Evolutionary conservation across 2,797 vertebrate genomes (phyloP).

Genomic region (Amazona finschi): DNA sequence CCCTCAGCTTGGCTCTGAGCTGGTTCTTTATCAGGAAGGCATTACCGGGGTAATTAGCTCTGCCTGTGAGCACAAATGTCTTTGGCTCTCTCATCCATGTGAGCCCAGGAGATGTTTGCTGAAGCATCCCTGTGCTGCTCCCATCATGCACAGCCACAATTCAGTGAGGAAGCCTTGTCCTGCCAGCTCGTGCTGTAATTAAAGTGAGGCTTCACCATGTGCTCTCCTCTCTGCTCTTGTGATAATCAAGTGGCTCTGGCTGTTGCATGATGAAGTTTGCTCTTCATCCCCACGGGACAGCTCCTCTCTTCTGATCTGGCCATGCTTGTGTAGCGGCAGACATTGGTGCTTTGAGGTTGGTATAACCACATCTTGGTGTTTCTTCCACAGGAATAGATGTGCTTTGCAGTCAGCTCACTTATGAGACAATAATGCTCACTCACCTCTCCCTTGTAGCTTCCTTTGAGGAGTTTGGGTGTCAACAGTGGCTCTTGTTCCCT

Average conservation of each 20-base stretch:
- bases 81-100: not conserved
- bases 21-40: conserved; percentile 19
- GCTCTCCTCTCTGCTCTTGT: not conserved
- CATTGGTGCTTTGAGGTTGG: not conserved
- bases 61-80: conserved; percentile 15
- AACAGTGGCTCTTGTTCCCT: not conserved
- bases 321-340: not conserved
- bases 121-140: not conserved
- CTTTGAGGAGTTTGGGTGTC: not conserved
- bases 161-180: not conserved
- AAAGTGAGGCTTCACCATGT: not conserved
- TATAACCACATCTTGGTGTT: not conserved
- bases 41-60: conserved; percentile 46
- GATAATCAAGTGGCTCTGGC: not conserved
- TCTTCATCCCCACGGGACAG: not conserved
- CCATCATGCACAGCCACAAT: not conserved
- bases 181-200: not conserved
- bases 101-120: not conserved
- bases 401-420: not conserved
- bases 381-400: not conserved
- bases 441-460: accelerated
- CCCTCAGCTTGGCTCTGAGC: not conserved
- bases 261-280: not conserved
- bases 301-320: not conserved
- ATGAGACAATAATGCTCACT: accelerated